Evolutionary conservation across 2,888 invertebrate species (phyloP), one percentile per base, ranked within the genome.

Genomic region (Agrochola lota): DNA sequence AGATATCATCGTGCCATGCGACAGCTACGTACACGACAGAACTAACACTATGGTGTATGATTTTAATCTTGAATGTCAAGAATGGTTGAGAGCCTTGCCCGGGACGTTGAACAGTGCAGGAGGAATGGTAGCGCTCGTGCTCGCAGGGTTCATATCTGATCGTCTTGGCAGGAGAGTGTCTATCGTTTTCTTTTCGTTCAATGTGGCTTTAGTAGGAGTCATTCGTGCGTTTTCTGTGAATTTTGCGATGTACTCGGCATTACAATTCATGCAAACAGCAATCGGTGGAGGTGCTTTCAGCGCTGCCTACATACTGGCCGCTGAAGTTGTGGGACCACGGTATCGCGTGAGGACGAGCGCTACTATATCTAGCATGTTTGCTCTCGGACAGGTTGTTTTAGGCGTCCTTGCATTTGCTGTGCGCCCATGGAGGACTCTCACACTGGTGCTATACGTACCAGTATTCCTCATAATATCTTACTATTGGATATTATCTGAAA

Each of bases 261-360:
- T 96, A 59, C 96, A 96, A 80, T 95, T 96, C 83, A 87, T 95
- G 81, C 95, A 96, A 79, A 94, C 94, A 9, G 95, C 95, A n/a
- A 90, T 96, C 57, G 96, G 96, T 49, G 96, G 96, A 6, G 96
- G 96, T 30, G 89, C 94, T 23, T 96, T 93, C 74, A 96, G 96
- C 80, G 96, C 96, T 20, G 93, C 92, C n/a, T 96, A 96, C 81
- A 95, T 97, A 93, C 82, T 95, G 97, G 98, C 97, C 52, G 97
- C 98, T 86, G 98, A 99, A 95, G 94, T 98, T 87, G 98, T 98
- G 23, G 98, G 98, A 0, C 98, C 98, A 35, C 97, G 97, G 85
- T 97, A 97, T 75, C 97, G 98, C 57, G 98, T 98, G 2, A 94
- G 98, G 63, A 98, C 97, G 26, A 98, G 98, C 80, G 97, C 98